Conservation (phyloP, 2,797 vertebrate species). For the Sebastes minor region DNA sequence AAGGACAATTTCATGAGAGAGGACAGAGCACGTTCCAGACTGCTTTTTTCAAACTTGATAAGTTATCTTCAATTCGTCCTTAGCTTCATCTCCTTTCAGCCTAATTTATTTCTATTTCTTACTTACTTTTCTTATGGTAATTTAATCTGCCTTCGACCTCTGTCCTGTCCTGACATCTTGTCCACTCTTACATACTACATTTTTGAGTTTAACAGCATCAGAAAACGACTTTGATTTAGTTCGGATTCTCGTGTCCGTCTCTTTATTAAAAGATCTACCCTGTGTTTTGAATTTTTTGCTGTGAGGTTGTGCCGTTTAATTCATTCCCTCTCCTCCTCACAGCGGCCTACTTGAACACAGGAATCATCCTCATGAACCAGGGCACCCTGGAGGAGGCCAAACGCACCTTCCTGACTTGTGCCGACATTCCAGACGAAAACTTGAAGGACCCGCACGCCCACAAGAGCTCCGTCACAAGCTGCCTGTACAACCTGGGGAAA, state of each 20-base stretch:
- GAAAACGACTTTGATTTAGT: not conserved
- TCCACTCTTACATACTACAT: not conserved
- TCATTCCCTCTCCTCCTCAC: not conserved
- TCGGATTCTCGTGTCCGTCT: not conserved
- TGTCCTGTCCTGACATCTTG: not conserved
- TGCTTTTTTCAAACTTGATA: constrained; percentile 4
- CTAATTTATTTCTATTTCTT: not conserved
- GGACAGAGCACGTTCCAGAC: not conserved
- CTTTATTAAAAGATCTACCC: not conserved
- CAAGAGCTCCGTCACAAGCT: constrained; percentile 98
- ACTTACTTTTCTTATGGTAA: constrained; percentile 4
- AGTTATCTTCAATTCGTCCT: not conserved
- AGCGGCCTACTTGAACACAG: constrained; percentile 99
- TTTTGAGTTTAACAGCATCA: not conserved
- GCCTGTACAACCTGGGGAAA: constrained; percentile 98
- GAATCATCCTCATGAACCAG: constrained; percentile 98
- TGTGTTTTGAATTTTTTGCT: not conserved
- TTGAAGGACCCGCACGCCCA: constrained; percentile 98
- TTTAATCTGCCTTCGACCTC: constrained; percentile 9
- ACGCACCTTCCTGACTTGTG: constrained; percentile 93
- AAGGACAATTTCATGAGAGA: constrained; percentile 32
- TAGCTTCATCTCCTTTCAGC: not conserved
- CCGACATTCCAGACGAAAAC: constrained; percentile 98
- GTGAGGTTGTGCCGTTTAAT: not conserved
- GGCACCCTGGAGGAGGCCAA: constrained; percentile 93